These are phyloP conservation scores for Stenchaetothrips biformis DNA, from an alignment of 2,888 invertebrate genomes.

Conservation along the genomic window DNA sequence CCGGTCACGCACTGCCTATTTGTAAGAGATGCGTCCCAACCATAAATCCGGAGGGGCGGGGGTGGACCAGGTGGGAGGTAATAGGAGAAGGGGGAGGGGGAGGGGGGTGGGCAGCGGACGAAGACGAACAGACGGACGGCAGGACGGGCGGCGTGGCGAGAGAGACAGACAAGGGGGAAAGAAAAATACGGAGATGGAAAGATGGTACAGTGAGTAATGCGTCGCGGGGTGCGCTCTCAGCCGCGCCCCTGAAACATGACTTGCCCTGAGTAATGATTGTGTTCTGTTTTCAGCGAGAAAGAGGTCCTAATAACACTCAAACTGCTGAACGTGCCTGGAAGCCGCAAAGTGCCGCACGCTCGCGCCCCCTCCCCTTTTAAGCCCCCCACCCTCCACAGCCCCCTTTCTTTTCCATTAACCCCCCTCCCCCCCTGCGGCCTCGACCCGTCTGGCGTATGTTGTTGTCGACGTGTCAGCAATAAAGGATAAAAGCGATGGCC, in stretches of 20 bases:
- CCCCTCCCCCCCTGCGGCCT: neutral
- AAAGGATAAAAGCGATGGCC: constrained; percentile 17
- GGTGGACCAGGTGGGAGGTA: too few species aligned
- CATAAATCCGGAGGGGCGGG: neutral
- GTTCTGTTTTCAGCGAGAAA: neutral
- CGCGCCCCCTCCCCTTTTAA: neutral
- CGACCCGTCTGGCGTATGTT: neutral
- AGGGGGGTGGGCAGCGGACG: neutral
- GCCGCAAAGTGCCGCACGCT: neutral
- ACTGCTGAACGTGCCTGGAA: constrained; percentile 9
- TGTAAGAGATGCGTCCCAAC: neutral
- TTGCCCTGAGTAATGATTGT: constrained; percentile 17
- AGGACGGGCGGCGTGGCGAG: neutral
- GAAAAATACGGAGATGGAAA: neutral
- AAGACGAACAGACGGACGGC: too few species aligned
- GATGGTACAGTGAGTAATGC: constrained; percentile 12
- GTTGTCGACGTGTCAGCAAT: neutral
- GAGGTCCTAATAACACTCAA: constrained; percentile 4
- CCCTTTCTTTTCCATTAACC: neutral
- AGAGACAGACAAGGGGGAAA: neutral
- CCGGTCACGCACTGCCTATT: constrained; percentile 10
- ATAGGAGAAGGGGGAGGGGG: neutral
- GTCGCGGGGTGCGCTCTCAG: neutral
- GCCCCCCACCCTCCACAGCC: neutral
- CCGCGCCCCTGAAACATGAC: neutral